These are phyloP conservation scores for Trididemnum miniatum DNA, from an alignment of 23 tunicate species.

Conservation along the genomic window DNA sequence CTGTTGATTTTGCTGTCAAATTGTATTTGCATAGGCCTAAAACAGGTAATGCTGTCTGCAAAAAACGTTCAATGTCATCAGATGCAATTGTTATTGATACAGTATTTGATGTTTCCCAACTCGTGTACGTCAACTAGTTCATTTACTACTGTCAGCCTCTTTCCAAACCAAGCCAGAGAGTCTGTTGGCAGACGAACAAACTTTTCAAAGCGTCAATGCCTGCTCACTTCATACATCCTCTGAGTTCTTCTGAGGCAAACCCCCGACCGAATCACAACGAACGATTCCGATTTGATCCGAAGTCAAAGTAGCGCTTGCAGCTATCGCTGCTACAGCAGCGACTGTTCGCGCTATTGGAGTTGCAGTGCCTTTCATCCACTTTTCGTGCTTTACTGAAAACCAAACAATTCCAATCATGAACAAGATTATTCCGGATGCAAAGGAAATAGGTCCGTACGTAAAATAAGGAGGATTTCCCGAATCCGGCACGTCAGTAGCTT, in stretches of 20 bases:
- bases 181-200: too few relatives aligned
- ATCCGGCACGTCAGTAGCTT: conserved; percentile 12
- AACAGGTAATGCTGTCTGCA: too few relatives aligned
- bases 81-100: too few relatives aligned
- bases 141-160: too few relatives aligned
- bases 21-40: too few relatives aligned
- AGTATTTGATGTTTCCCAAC: too few relatives aligned
- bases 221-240: too few relatives aligned
- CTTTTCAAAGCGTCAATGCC: too few relatives aligned
- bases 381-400: conserved; percentile 78
- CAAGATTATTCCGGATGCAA: conserved; percentile 67
- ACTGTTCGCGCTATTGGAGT: conserved; percentile 74
- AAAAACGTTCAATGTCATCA: too few relatives aligned
- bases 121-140: too few relatives aligned
- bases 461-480: conserved; percentile 44
- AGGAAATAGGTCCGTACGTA: conserved; percentile 75
- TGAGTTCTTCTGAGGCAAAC: neutral
- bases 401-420: conserved; percentile 85
- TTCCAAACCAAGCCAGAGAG: too few relatives aligned
- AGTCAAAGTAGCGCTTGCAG: conserved; percentile 46
- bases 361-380: conserved; percentile 84
- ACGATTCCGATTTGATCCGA: conserved; percentile 40
- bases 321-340: conserved; percentile 48
- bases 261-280: neutral
- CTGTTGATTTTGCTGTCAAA: too few relatives aligned